These are phyloP conservation scores for Neoascia interrupta DNA, from an alignment of 2,888 invertebrate genomes.

Conservation along the genomic window DNA sequence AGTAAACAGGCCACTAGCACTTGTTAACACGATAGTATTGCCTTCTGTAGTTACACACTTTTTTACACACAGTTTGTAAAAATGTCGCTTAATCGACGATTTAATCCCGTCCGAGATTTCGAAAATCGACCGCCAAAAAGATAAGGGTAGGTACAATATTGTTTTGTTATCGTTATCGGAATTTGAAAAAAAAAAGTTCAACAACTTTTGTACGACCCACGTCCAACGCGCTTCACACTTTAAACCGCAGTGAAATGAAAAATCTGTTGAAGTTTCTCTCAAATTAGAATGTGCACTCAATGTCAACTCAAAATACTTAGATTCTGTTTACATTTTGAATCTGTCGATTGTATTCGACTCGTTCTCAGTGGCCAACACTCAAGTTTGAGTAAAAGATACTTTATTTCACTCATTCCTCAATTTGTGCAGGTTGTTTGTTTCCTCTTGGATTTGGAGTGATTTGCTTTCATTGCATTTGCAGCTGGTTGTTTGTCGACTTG, in stretches of 20 bases:
- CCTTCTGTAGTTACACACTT: too few relatives aligned
- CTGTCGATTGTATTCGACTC: constrained; percentile 20
- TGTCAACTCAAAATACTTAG: constrained; percentile 40
- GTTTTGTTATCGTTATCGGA: constrained; percentile 44
- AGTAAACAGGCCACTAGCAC: background rate
- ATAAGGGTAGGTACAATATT: background rate
- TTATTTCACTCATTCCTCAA: too few relatives aligned
- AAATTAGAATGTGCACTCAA: too few relatives aligned
- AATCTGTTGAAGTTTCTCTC: constrained; percentile 11
- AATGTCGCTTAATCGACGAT: constrained; percentile 24
- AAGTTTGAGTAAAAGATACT: too few relatives aligned
- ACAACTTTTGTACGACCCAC: background rate
- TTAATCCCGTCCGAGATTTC: constrained; percentile 41
- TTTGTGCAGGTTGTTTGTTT: too few relatives aligned
- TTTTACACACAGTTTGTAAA: background rate
- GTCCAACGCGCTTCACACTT: constrained; percentile 41
- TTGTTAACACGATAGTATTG: background rate
- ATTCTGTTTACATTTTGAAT: constrained; percentile 20
- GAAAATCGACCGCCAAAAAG: constrained; percentile 60
- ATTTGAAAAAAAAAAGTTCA: too few relatives aligned
- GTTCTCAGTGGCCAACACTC: background rate
- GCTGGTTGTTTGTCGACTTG: too few relatives aligned
- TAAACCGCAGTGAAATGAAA: constrained; percentile 40
- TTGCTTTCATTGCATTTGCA: too few relatives aligned
- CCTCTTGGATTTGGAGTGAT: too few relatives aligned